Evolutionary conservation across 2,888 invertebrate genomes (phyloP).

Genomic region (Hydrotaea cyrtoneurina): DNA sequence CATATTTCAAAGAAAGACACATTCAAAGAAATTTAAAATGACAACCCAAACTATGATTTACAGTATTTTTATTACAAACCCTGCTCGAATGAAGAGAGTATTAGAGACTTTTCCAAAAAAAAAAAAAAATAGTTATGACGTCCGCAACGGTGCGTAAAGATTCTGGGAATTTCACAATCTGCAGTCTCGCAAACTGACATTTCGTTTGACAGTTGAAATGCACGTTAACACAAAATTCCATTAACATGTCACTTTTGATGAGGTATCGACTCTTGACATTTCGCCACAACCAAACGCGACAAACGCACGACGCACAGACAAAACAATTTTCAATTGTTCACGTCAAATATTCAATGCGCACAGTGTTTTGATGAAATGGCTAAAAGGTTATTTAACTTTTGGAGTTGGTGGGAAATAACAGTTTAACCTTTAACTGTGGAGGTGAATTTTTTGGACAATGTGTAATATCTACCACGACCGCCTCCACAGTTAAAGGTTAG

Average conservation of each 20-base stretch:
- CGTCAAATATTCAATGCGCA: neutral
- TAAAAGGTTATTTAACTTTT: too few relatives aligned
- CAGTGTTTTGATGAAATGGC: neutral
- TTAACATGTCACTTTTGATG: slow-evolving; percentile 9
- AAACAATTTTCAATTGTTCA: neutral
- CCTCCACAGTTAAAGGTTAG: too few relatives aligned
- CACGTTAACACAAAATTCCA: neutral
- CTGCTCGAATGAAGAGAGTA: too few relatives aligned
- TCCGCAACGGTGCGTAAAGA: neutral
- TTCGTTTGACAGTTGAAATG: neutral
- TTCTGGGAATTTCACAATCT: neutral
- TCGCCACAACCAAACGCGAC: neutral
- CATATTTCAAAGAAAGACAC: too few relatives aligned
- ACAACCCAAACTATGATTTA: too few relatives aligned
- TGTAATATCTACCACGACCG: too few relatives aligned
- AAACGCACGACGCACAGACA: neutral
- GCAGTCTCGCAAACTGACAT: neutral
- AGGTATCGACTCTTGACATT: neutral
- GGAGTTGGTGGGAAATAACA: too few relatives aligned
- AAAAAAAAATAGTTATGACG: neutral
- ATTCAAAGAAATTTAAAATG: too few relatives aligned
- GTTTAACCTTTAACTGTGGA: too few relatives aligned
- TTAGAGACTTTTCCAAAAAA: too few relatives aligned
- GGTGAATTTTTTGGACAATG: too few relatives aligned
- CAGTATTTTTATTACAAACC: too few relatives aligned